Base-by-base conservation (phyloP, 2,113 vertebrate genomes). In the Ondatra zibethicus region DNA sequence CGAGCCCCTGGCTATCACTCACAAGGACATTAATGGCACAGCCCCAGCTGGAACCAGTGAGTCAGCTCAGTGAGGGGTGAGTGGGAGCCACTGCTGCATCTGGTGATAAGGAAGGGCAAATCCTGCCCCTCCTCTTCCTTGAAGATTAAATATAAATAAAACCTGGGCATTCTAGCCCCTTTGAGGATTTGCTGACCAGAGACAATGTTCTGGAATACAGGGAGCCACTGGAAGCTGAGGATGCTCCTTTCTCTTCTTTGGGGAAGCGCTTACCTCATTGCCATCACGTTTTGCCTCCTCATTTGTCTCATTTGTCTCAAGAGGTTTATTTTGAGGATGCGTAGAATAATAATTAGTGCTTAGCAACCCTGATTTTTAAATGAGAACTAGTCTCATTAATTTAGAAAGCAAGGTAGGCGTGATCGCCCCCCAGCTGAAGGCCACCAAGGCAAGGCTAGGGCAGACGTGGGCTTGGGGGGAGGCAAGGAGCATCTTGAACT, bases 271-370 rank as follows among this genome's bases (percentile, higher is more conserved):
- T 33, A 36, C 29, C 68, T 50, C 90, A 61, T 42, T 92, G n/a
- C 16, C 42, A 11, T 45, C 23, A 21, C n/a, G 29, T 39, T 52
- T 72, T 0, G 2, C 77, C 68, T 72, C 86, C 87, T 94, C 89
- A n/a, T n/a, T n/a, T 80, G 23, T 29, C 39, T 33, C 0, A 1
- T 19, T 47, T 16, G 8, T 47, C 13, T 73, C 42, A 13, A 58
- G 78, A 84, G 86, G 21, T 92, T 96, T 89, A 66, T 96, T 88
- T 95, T 86, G 58, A 92, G 88, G 16, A 45, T 72, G 80, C 19
- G 75, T 87, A 29, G 93, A 92, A 96, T 89, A 89, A 78, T 87
- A 84, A 80, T 89, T 73, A 73, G 81, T 29, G 39, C 65, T 90
- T 27, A 16, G 21, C 39, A 85, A 33, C 47, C 70, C 1, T n/a